Conservation (phyloP, 35 echinoderm and acorn worm species). For the Chiridota heheva region DNA sequence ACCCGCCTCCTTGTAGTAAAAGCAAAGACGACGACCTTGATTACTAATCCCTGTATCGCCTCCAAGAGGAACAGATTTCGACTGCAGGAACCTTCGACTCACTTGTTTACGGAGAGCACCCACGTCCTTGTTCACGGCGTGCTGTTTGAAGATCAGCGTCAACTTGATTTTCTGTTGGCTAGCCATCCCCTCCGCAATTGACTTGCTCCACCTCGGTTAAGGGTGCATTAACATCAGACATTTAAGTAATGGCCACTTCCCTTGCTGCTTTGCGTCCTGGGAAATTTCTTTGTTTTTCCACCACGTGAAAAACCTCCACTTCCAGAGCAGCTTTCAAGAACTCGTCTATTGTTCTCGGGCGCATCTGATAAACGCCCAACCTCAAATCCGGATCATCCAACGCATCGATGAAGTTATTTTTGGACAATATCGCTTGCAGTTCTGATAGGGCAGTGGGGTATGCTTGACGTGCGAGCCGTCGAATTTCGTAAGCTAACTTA, state of each 20-base stretch:
- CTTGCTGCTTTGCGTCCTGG: not conserved
- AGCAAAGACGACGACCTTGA: constrained; percentile 13
- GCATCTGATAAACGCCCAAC: constrained; percentile 39
- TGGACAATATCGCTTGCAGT: not conserved
- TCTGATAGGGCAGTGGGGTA: not conserved
- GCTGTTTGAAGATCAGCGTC: not conserved
- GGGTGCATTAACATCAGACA: not conserved
- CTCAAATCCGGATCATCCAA: constrained; percentile 12
- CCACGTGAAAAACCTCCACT: constrained; percentile 23
- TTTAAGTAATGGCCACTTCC: not conserved
- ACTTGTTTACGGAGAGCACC: not conserved
- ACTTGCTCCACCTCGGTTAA: not conserved
- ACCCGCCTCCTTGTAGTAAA: constrained; percentile 25
- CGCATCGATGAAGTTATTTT: constrained; percentile 34
- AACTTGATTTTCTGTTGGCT: not conserved
- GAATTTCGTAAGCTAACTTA: constrained; percentile 1
- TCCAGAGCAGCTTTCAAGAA: constrained; percentile 13
- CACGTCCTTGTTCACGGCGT: not conserved
- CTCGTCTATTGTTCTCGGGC: constrained; percentile 23
- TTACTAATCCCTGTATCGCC: not conserved
- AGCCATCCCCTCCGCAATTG: not conserved
- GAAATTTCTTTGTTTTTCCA: constrained; percentile 32
- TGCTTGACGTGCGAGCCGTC: not conserved
- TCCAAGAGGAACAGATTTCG: not conserved
- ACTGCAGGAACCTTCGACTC: not conserved